Evolutionary conservation across 1,140 invertebrate species (phyloP), one percentile per base, ranked within the genome.

Genomic region (Drosophila baimaii): DNA sequence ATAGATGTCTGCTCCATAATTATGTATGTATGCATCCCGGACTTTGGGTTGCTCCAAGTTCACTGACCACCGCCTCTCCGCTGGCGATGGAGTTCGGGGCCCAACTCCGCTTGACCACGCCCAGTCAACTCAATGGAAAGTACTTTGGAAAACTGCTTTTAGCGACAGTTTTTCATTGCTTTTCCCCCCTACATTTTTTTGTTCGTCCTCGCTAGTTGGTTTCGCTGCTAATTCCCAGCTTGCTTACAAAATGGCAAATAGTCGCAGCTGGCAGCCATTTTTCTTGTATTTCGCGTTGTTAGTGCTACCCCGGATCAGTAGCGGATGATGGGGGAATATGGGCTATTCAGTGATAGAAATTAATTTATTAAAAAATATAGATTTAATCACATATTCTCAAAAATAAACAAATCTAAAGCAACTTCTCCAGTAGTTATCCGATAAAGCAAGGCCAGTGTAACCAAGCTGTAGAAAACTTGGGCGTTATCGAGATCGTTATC

Each of bases 231-330:
- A 88, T 88, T 86, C 66, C 63, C 73, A 59, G 70, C 74, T 68
- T 77, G 79, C 83, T 88, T 80, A 79, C 76, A 79, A 86, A 86
- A 77, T 86, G 83, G 79, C 79, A 78, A 51, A 79, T 44, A 56
- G 65, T 68, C 44, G 62, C 81, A 77, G 75, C 75, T 82, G 83
- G 72, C 72, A 77, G 64, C 68, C 82, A 79, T 86, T 79, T 79
- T 70, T 52, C 39, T 64, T 33, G 63, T 46, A 55, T 69, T 68
- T 46, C 41, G 19, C 25, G 46, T 54, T 76, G 27, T 54, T 68
- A 37, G 54, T 55, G 21, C 47, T 77, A 55, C 64, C 49, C 73
- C 62, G 41, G 25, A 23, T 29, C 43, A 61, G 46, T 49, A 31
- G 19, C 5, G 41, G 37, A 39, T 62, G 33, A 47, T 33, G 17